Base-by-base conservation (phyloP, 2,888 invertebrate genomes). In the Frankliniella intonsa region DNA sequence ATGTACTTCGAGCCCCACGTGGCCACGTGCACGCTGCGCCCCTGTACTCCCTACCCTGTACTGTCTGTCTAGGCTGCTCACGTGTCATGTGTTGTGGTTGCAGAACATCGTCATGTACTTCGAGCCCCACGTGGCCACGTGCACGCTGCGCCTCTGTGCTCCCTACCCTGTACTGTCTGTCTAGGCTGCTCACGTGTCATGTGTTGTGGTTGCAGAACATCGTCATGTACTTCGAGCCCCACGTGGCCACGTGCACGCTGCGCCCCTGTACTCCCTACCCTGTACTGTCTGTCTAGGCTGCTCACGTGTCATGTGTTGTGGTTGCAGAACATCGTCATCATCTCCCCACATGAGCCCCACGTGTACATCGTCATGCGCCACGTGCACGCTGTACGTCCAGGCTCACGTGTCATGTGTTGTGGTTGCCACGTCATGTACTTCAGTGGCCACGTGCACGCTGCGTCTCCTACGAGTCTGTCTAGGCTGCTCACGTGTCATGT, bases 91-190 rank as follows among this genome's bases (percentile, higher is more conserved):
- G 5, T 80, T 50, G 14, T 19, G 55, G 0, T 17, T 22, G 69
- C 90, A 95, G 95, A 93, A 93, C 83, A 93, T 97, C 86, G 96
- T 97, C 51, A 96, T 97, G 93, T 98, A 97, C 88, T 97, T 97
- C 19, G 92, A 94, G 85, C 97, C 97, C 0, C 95, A 93, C 81
- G 92, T 96, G 22, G 91, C 96, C 85, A 96, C 96, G 1, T 97
- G 97, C 87, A 96, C 96, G 0, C 92, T 95, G 81, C 91, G 96
- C 84, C 94, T 97, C 81, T 97, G 97, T 38, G 5, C 38, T 38
- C 2, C 38, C 38, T 38, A 3, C 38, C 38, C 5, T 2, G 5
- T 5, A 55, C 55, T 55, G 55, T 38, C 38, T n/a, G n/a, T 38
- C 38, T 38, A 38, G 38, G 5, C 38, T 38, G 38, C 38, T 38